Evolutionary conservation across 2,113 vertebrate species (phyloP), one percentile per base, ranked within the genome.

Genomic region (Thunnus maccoyii): DNA sequence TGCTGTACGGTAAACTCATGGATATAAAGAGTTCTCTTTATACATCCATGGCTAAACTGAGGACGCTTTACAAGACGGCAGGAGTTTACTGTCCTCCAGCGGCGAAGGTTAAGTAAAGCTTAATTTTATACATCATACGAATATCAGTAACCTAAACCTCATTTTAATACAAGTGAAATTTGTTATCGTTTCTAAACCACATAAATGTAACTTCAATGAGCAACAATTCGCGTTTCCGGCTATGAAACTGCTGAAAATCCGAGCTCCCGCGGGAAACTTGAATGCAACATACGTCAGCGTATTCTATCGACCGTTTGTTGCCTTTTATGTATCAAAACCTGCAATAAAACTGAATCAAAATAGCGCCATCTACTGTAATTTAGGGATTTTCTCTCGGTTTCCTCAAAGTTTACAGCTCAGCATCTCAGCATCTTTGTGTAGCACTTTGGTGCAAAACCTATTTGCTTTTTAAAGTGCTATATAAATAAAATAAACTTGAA

Each of bases 201-300:
- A 16, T 10, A 0, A 1, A 7, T 12, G 0, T 22, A 10, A 55
- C 8, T 15, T 15, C 5, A 32, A 72, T 3, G 22, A 18, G 56
- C 13, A 3, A 1, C 48, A 61, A 27, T 6, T 32, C 7, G 9
- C 0, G 8, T 3, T 52, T 7, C 8, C 1, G 1, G 0, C 0
- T 4, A 10, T 0, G 3, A 18, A n/a, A 1, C 8, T 0, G 0
- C 1, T 0, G 2, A 47, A 84, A 52, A 5, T 30, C 67, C 22
- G 61, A 58, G 57, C 22, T 66, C 36, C 9, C 0, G 56, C 18
- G 16, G 1, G 0, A 2, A 3, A 2, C 30, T 0, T 82, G 69
- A 90, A 88, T 0, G 76, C 16, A 68, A 2, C 76, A 69, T 0
- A 57, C 16, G 69, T 68, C 17, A 70, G 17, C 17, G 13, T 41